Evolutionary conservation across 1,140 invertebrate species (phyloP), one percentile per base, ranked within the genome.

Genomic region (Pseudomyrmex pallidus): DNA sequence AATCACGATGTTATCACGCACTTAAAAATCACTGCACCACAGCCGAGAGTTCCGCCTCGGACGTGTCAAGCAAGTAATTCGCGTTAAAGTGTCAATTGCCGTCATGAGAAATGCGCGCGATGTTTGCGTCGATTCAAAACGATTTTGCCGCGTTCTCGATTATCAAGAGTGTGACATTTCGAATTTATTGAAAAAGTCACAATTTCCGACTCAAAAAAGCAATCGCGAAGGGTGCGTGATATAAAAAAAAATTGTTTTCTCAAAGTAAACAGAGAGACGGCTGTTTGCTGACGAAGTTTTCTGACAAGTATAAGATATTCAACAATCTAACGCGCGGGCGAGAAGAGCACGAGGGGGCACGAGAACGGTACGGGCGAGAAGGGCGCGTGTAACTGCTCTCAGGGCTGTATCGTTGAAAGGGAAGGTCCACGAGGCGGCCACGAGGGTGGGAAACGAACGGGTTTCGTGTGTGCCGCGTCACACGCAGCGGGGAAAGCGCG

Each of bases 361-460:
- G 52, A 82, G 63, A 88, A 62, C 56, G 57, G 66, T 66, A 70
- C 66, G n/a, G n/a, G n/a, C n/a, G n/a, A 72, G 76, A 86, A 84
- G 87, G 83, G 85, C 87, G 87, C 82, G 76, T 82, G 62, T 82
- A 88, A 89, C 87, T 84, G 66, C 74, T 88, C 61, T 63, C 87
- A 84, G 80, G 80, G 70, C 67, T 89, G 86, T 88, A 90, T 87
- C 84, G 88, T 77, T 80, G 85, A 83, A 78, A 78, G 86, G 83
- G 76, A 90, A 83, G 87, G 85, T 92, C 91, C 91, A 92, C 91
- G 91, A 91, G 91, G 90, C 87, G 86, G 64, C 87, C 91, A 90
- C 90, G 89, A 92, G 90, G 90, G 83, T 90, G 82, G 89, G 77
- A 85, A 70, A 80, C 66, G 74, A 72, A 67, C 89, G 82, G 35